Evolutionary conservation across 2,888 invertebrate species (phyloP).

Genomic region (Melinopterus prodromus): DNA sequence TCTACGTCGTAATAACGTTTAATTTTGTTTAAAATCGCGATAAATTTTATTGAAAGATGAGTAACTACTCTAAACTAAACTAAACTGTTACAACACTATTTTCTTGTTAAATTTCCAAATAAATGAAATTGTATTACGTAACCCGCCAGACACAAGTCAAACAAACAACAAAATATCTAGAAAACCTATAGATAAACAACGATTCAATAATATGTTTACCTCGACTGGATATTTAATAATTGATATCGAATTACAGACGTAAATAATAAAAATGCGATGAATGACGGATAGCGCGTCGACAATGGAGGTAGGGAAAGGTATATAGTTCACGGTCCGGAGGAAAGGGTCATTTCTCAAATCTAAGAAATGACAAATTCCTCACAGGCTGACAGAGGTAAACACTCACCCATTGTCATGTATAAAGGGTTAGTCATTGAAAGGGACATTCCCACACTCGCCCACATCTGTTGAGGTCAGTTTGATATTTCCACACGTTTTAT

Average conservation of each 20-base stretch:
- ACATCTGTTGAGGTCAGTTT: slow-evolving; percentile 44
- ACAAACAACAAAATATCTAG: background rate
- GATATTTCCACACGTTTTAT: slow-evolving; percentile 36
- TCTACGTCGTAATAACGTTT: too few species aligned
- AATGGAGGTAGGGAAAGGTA: slow-evolving; percentile 12
- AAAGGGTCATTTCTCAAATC: slow-evolving; percentile 30
- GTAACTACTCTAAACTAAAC: too few species aligned
- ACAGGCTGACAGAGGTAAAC: slow-evolving; percentile 30
- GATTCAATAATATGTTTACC: background rate
- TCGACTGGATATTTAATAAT: background rate
- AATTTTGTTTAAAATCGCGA: too few species aligned
- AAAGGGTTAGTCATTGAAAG: slow-evolving; percentile 42
- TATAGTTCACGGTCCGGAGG: slow-evolving; percentile 9
- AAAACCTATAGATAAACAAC: background rate
- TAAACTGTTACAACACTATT: too few species aligned
- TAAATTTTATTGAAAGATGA: too few species aligned
- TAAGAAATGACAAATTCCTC: slow-evolving; percentile 30
- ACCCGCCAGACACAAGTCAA: background rate
- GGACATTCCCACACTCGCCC: slow-evolving; percentile 46
- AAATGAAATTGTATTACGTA: background rate
- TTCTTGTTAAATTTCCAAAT: too few species aligned
- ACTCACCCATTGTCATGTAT: slow-evolving; percentile 35
- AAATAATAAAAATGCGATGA: background rate
- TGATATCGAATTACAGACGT: background rate
- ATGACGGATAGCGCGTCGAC: background rate